These are phyloP conservation scores for Lithophane semibrunnea DNA, from an alignment of 2,888 invertebrate genomes.

Conservation along the genomic window DNA sequence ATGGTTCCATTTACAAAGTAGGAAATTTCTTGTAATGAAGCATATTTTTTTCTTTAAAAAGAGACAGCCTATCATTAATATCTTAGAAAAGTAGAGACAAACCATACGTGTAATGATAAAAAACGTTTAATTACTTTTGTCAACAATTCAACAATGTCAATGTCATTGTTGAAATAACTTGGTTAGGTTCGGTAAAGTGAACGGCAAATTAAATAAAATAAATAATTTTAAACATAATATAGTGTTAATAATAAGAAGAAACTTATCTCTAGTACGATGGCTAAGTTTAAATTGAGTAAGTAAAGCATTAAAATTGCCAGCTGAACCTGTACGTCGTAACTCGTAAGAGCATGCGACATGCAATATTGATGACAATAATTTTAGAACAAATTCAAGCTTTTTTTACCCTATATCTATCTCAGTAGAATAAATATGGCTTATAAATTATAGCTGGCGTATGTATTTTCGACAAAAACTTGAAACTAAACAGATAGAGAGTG, in stretches of 20 bases:
- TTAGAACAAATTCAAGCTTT: background rate
- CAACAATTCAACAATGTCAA: background rate
- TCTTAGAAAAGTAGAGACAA: background rate
- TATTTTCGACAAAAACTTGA: background rate
- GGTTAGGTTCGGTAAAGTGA: slow-evolving; percentile 44
- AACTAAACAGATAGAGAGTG: background rate
- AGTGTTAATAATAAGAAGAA: slow-evolving; percentile 24
- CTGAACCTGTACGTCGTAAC: background rate
- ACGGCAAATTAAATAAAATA: background rate
- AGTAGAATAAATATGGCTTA: background rate
- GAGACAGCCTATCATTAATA: background rate
- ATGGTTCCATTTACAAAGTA: slow-evolving; percentile 3
- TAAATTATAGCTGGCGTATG: background rate
- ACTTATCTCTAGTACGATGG: slow-evolving; percentile 71
- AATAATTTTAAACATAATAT: background rate
- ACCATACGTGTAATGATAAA: background rate
- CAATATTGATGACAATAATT: background rate
- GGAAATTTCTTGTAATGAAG: background rate
- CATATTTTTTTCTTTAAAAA: background rate
- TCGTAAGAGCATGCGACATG: slow-evolving; percentile 11
- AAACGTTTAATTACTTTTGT: background rate
- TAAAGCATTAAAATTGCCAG: slow-evolving; percentile 45
- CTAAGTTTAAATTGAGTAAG: slow-evolving; percentile 87
- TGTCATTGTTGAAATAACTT: slow-evolving; percentile 15
- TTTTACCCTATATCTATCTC: background rate